Conservation (phyloP, 2,888 invertebrate genomes). For the Steinernema carpocapsae region DNA sequence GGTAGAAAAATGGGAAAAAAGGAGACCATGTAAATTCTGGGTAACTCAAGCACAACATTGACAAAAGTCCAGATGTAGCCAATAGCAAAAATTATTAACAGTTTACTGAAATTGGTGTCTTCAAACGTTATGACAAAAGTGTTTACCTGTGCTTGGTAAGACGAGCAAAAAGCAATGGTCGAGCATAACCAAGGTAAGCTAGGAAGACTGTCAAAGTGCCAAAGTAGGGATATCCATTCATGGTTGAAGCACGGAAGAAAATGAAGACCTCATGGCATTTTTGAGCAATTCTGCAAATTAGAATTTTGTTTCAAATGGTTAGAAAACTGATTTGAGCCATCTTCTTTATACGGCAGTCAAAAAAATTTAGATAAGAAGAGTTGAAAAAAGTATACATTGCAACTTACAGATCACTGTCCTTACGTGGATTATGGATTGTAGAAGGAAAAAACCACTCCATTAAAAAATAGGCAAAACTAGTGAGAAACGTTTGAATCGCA, state of each 20-base stretch:
- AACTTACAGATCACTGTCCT: no score
- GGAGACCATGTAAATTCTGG: background rate
- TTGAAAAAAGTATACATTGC: no score
- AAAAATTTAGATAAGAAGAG: no score
- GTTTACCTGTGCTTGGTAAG: background rate
- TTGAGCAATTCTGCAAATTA: background rate
- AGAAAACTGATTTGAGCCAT: no score
- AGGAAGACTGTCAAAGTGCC: constrained; percentile 2
- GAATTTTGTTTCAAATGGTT: no score
- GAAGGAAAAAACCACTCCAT: no score
- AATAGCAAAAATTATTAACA: background rate
- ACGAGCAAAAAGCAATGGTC: background rate
- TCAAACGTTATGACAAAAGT: background rate
- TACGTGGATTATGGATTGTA: no score
- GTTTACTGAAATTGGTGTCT: background rate
- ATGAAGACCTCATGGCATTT: background rate
- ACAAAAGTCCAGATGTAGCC: constrained; percentile 7
- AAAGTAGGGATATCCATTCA: constrained; percentile 12
- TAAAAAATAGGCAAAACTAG: no score
- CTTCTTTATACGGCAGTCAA: no score
- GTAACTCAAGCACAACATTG: background rate
- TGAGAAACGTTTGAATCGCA: no score
- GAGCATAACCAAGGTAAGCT: background rate
- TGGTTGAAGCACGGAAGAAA: background rate
- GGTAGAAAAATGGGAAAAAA: background rate